phyloP scores from a whole-genome alignment of 2,113 vertebrate genomes.

The Apodemus speciosus region DNA sequence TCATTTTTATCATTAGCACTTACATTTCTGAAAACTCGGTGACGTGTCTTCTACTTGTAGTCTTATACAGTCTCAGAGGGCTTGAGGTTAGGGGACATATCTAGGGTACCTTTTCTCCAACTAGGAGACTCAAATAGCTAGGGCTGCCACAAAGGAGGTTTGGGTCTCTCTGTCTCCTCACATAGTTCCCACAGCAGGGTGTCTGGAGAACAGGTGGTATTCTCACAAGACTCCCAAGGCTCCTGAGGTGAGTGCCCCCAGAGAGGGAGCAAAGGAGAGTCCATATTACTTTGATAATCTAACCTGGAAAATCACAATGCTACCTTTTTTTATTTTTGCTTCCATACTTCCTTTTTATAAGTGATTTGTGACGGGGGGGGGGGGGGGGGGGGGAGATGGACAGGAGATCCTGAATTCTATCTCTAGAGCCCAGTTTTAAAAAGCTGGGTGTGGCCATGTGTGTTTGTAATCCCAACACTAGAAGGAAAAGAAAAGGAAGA shows the following conservation, averaged over 20 bases:
- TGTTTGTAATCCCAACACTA: background rate
- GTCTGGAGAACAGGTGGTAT: background rate
- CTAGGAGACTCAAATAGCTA: background rate
- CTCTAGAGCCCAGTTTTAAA: background rate
- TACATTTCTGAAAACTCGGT: background rate
- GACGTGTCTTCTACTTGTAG: background rate
- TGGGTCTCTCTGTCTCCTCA: constrained; percentile 9
- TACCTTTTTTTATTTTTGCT: background rate
- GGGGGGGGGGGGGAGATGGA: background rate
- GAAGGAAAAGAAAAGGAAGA: background rate
- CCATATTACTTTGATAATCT: background rate
- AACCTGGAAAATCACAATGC: constrained; percentile 17
- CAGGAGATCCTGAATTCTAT: background rate
- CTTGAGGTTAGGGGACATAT: background rate
- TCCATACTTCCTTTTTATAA: background rate
- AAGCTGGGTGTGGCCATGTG: background rate
- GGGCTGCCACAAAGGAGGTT: background rate
- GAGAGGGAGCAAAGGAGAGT: background rate
- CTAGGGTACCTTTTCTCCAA: background rate
- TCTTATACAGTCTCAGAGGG: background rate
- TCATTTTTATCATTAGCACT: background rate
- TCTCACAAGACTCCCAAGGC: background rate
- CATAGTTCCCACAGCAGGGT: background rate
- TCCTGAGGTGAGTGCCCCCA: background rate
- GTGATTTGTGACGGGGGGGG: background rate